phyloP scores from a whole-genome alignment of 2,113 vertebrate genomes.

The Amblyopsis rosae region DNA sequence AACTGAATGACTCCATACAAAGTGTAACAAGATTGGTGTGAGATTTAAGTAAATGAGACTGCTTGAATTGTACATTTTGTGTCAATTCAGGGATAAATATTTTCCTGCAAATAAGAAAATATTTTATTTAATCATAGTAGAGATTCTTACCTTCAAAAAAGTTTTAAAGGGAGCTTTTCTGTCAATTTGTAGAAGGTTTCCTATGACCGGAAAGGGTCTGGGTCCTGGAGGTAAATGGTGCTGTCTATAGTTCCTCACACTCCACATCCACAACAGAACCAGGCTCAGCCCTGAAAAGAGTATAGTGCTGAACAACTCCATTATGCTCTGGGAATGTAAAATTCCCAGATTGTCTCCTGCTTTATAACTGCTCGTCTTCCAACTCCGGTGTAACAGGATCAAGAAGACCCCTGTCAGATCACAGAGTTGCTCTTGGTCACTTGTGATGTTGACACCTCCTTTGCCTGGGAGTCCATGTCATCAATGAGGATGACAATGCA shows the following conservation, averaged over 20 bases:
- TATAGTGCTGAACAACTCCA: constrained; percentile 56
- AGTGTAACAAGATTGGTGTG: too few species aligned
- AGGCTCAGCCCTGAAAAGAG: constrained; percentile 43
- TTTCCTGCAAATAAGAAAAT: not conserved
- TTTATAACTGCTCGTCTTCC: not conserved
- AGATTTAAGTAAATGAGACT: too few species aligned
- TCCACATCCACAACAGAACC: constrained; percentile 51
- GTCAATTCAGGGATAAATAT: too few species aligned
- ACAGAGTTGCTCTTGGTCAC: too few species aligned
- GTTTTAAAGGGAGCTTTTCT: constrained; percentile 61
- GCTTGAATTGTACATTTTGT: too few species aligned
- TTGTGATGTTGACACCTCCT: not conserved
- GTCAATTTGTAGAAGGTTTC: constrained; percentile 65
- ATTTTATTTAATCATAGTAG: too few species aligned
- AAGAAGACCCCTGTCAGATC: too few species aligned
- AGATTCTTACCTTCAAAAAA: constrained; percentile 57
- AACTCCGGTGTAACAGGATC: too few species aligned
- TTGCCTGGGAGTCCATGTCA: not conserved
- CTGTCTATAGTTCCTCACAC: constrained; percentile 9
- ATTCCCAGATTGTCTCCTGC: not conserved
- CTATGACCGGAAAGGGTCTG: constrained; percentile 59
- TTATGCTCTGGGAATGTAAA: constrained; percentile 6
- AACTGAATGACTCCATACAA: too few species aligned
- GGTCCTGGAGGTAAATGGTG: constrained; percentile 68
- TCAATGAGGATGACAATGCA: not conserved